Evolutionary conservation across 2,113 vertebrate species (phyloP), one percentile per base, ranked within the genome.

Genomic region (Promerops cafer): DNA sequence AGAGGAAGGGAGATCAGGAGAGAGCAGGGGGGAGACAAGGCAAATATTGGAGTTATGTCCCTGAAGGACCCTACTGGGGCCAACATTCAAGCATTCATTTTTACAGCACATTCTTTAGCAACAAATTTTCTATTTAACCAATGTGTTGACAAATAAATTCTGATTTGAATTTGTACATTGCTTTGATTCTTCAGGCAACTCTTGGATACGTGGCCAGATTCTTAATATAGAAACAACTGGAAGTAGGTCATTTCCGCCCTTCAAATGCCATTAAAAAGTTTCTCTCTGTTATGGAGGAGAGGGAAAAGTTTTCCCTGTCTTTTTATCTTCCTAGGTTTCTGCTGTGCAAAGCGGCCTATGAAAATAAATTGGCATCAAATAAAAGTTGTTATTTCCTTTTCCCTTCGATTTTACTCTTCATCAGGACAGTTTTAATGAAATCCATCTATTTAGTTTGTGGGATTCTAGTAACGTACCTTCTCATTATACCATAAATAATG

Each of bases 221-320:
- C 90, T 96, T 96, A 95, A 92, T 87, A 95, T 96, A 94, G 93
- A 90, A 90, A 45, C 92, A 94, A 93, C 57, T 92, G 90, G 76
- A 95, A 96, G 83, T 96, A 93, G 93, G 96, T 96, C 44, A 90
- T 93, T 95, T 96, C 94, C 65, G 56, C 89, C 76, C 57, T 89
- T 96, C 89, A 93, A 91, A 93, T 91, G 19, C 74, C 57, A 64
- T 91, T 82, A 82, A 96, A 96, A 91, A 82, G 6, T 69, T 90
- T 47, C 40, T 60, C 35, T 86, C 37, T 64, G 31, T n/a, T 89
- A n/a, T 56, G 40, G 86, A 91, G 87, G 68, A 84, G 92, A 95
- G 16, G 47, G 45, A 87, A 71, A 87, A 68, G 3, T 75, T 78
- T 94, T 52, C 31, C 31, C 26, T 0, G 5, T 87, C 90, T 90